Percentiles rank a stretch among this genome's conserved stretches.
Conservation (phyloP, 92 coral and sea anemone species). For the Palythoa grandis region DNA sequence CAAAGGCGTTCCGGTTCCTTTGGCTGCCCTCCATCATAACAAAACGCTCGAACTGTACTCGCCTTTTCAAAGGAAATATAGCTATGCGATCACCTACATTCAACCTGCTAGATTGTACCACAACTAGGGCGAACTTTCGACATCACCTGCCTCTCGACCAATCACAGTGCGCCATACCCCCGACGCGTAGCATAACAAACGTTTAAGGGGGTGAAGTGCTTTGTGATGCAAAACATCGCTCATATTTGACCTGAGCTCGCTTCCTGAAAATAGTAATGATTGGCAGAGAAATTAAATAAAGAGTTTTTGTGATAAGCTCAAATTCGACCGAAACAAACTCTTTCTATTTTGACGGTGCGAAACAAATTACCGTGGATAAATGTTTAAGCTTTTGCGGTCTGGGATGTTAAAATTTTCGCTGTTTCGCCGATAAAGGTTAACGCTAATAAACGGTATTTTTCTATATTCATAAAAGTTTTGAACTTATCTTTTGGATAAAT, state of each 20-base stretch:
- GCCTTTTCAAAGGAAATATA: constrained; percentile 41
- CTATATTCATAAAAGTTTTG: too few species aligned
- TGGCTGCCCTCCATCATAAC: constrained; percentile 61
- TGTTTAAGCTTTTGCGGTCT: too few species aligned
- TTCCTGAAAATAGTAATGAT: constrained; percentile 37
- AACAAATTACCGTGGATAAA: too few species aligned
- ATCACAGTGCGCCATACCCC: constrained; percentile 70
- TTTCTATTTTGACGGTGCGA: neutral
- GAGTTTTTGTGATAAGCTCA: neutral
- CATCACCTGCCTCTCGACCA: constrained; percentile 77
- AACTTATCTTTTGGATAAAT: neutral
- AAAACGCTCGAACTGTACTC: constrained; percentile 39
- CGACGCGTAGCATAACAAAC: constrained; percentile 83
- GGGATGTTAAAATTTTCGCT: too few species aligned
- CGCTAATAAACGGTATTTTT: too few species aligned
- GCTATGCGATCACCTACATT: constrained; percentile 58
- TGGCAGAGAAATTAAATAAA: constrained; percentile 8
- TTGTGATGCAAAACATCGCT: constrained; percentile 75
- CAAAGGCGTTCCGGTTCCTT: constrained; percentile 64
- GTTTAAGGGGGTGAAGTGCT: constrained; percentile 71
- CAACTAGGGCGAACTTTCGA: constrained; percentile 45
- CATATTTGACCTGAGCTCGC: constrained; percentile 47
- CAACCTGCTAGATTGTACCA: constrained; percentile 81
- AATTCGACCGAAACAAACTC: neutral
- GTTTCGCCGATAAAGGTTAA: too few species aligned